Percentiles rank a stretch among this genome's conserved stretches.
These are phyloP conservation scores for Dasypogon diadema DNA, from an alignment of 2,888 invertebrate species.

Conservation along the genomic window DNA sequence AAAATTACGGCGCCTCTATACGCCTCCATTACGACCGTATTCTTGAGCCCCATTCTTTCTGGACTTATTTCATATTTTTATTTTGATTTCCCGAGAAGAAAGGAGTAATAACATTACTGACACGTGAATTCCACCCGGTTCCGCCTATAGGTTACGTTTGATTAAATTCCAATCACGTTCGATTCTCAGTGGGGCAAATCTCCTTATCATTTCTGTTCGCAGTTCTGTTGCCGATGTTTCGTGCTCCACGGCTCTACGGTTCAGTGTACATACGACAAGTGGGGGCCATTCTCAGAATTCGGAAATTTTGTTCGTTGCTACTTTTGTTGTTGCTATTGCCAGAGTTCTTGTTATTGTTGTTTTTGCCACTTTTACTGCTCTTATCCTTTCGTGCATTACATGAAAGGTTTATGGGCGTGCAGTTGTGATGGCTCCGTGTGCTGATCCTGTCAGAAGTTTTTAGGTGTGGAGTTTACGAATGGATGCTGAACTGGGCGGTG, in stretches of 20 bases:
- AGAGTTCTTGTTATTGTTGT: slow-evolving; percentile 25
- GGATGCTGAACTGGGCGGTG: neutral
- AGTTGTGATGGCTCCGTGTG: slow-evolving; percentile 40
- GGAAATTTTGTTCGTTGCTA: slow-evolving; percentile 34
- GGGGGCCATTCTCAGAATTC: slow-evolving; percentile 15
- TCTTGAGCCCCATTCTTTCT: slow-evolving; percentile 21
- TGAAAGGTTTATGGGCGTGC: slow-evolving; percentile 48
- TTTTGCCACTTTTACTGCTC: slow-evolving; percentile 10
- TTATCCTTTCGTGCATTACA: slow-evolving; percentile 38
- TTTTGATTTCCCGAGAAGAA: slow-evolving; percentile 45
- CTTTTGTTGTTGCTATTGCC: neutral
- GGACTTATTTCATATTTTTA: slow-evolving; percentile 46
- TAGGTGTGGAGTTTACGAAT: slow-evolving; percentile 26
- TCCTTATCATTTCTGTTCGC: slow-evolving; percentile 45
- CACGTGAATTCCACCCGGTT: slow-evolving; percentile 49
- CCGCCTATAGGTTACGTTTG: slow-evolving; percentile 45
- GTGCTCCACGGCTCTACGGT: no score
- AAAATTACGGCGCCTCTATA: slow-evolving; percentile 39
- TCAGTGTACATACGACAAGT: neutral
- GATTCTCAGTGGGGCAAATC: slow-evolving; percentile 48
- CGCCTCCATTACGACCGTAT: slow-evolving; percentile 34
- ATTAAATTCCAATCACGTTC: slow-evolving; percentile 55
- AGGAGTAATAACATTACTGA: slow-evolving; percentile 51
- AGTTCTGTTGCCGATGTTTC: slow-evolving; percentile 3
- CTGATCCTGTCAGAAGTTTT: slow-evolving; percentile 42